phyloP scores from a whole-genome alignment of 1,140 invertebrate genomes.

The Ceratoteleas bidentatus region DNA sequence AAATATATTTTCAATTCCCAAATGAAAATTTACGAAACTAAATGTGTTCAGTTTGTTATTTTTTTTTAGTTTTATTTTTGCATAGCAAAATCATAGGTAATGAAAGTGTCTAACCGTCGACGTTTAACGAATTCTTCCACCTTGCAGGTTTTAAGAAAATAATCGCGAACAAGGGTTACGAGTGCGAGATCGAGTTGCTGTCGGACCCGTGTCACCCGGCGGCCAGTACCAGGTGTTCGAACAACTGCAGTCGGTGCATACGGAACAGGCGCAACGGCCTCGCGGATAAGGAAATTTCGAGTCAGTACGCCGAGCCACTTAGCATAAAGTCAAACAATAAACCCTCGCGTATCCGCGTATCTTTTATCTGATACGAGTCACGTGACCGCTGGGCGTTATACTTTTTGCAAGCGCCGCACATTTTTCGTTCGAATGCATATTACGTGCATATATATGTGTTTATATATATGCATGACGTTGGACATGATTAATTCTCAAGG shows the following conservation, averaged over 20 bases:
- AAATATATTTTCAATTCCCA: too few species aligned
- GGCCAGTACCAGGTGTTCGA: slow-evolving; percentile 77
- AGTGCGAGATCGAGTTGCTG: slow-evolving; percentile 85
- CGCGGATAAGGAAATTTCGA: slow-evolving; percentile 71
- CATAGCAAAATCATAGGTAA: too few species aligned
- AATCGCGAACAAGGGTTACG: slow-evolving; percentile 86
- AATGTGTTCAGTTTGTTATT: too few species aligned
- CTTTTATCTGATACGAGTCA: slow-evolving; percentile 6
- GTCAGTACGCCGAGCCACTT: slow-evolving; percentile 58
- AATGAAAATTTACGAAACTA: too few species aligned
- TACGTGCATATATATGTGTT: too few species aligned
- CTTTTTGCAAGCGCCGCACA: too few species aligned
- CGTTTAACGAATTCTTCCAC: too few species aligned
- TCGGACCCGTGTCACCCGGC: slow-evolving; percentile 80
- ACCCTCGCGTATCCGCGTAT: slow-evolving; percentile 4
- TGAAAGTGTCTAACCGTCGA: too few species aligned
- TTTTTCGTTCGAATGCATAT: too few species aligned
- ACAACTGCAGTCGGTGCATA: slow-evolving; percentile 79
- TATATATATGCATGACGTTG: too few species aligned
- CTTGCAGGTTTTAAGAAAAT: slow-evolving; percentile 87
- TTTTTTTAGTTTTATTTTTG: too few species aligned
- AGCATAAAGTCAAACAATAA: slow-evolving; percentile 6
- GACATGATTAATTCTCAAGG: background rate
- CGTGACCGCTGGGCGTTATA: too few species aligned
- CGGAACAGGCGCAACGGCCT: slow-evolving; percentile 62